Conservation (phyloP, 2,888 invertebrate genomes). For the Drosophila tanythrix region DNA sequence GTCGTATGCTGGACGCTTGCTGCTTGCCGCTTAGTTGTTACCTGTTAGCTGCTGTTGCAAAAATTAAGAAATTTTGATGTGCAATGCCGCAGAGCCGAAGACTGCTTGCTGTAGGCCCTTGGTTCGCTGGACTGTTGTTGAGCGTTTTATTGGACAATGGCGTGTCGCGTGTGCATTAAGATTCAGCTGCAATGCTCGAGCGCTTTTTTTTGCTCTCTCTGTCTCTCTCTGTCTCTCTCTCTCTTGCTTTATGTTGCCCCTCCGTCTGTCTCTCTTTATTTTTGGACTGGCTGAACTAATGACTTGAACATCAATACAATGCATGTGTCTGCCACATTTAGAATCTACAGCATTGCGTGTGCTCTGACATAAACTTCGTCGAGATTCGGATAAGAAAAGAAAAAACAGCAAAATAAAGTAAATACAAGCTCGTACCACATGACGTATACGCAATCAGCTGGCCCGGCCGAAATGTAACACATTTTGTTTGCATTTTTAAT, state of each 20-base stretch:
- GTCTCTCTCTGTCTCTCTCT: background rate
- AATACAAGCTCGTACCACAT: slow-evolving; percentile 17
- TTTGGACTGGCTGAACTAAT: slow-evolving; percentile 65
- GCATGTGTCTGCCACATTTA: slow-evolving; percentile 68
- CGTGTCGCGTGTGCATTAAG: slow-evolving; percentile 79
- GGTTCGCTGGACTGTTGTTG: slow-evolving; percentile 46
- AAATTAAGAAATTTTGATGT: slow-evolving; percentile 76
- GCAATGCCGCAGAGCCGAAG: slow-evolving; percentile 30
- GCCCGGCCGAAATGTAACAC: slow-evolving; percentile 2
- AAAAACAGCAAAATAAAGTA: background rate
- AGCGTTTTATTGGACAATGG: slow-evolving; percentile 80
- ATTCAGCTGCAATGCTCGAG: slow-evolving; percentile 34
- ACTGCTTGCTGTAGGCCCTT: slow-evolving; percentile 18
- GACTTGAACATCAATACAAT: slow-evolving; percentile 57
- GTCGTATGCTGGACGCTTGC: slow-evolving; percentile 17
- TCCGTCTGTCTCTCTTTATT: slow-evolving; percentile 17
- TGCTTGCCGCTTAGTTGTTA: background rate
- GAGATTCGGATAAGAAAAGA: background rate
- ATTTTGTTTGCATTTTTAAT: slow-evolving; percentile 8
- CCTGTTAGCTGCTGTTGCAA: slow-evolving; percentile 19
- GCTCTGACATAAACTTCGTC: slow-evolving; percentile 13
- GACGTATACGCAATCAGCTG: slow-evolving; percentile 48
- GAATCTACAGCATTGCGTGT: slow-evolving; percentile 38
- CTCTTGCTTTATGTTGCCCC: background rate
- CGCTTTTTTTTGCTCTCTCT: background rate